A percentile compares a stretch with the other conserved stretches of the same genome.
Evolutionary conservation across 1,140 invertebrate genomes (phyloP).

Genomic region (Orussus abietinus): DNA sequence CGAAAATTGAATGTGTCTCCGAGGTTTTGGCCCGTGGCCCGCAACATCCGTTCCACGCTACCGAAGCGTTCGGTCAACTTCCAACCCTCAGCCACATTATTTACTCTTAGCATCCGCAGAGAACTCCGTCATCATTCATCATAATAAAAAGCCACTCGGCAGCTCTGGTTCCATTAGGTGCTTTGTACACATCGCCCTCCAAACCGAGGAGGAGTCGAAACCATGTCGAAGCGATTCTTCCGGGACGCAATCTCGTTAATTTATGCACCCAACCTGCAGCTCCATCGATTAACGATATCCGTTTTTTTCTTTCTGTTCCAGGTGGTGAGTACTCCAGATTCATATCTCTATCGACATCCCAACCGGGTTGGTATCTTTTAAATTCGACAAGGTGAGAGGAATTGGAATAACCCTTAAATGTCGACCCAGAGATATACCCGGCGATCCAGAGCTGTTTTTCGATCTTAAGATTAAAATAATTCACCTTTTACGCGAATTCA

Average conservation of each 20-base stretch:
- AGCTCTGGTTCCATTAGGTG: slow-evolving; percentile 22
- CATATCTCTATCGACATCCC: not conserved
- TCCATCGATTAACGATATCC: no score
- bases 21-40: no score
- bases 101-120: slow-evolving; percentile 12
- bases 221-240: no score
- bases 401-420: no score
- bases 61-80: slow-evolving; percentile 3
- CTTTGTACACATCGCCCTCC: slow-evolving; percentile 15
- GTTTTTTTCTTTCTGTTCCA: slow-evolving; percentile 22
- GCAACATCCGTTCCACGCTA: not conserved
- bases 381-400: not conserved
- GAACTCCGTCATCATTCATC: slow-evolving; percentile 30
- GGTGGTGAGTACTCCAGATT: slow-evolving; percentile 22
- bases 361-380: not conserved
- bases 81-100: slow-evolving; percentile 3
- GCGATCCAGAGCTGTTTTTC: no score
- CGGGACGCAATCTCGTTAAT: slow-evolving; percentile 16
- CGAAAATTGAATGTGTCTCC: no score
- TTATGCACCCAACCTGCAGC: no score
- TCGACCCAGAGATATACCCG: no score
- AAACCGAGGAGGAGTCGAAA: no score
- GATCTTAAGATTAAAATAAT: no score
- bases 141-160: slow-evolving; percentile 33
- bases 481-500: no score